These are phyloP conservation scores for Sebastolobus altivelis DNA, from an alignment of 2,797 vertebrate genomes.

Conservation along the genomic window DNA sequence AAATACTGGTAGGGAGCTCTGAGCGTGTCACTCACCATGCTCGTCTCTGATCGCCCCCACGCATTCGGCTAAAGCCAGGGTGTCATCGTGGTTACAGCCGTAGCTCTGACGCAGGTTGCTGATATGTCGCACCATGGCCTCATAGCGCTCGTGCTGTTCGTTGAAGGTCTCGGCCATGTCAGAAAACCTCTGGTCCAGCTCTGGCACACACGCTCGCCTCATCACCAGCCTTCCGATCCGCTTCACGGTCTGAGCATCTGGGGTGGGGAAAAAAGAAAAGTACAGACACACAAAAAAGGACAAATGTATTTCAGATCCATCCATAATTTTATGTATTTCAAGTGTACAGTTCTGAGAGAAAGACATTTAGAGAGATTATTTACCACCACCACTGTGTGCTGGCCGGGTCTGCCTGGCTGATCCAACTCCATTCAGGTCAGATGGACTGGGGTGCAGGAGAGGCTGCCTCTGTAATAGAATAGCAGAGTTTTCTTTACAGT, in stretches of 20 bases:
- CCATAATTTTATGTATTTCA: not conserved
- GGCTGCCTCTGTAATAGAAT: slow-evolving; percentile 77
- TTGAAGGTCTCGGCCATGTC: slow-evolving; percentile 84
- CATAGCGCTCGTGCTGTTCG: slow-evolving; percentile 78
- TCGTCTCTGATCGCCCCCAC: slow-evolving; percentile 78
- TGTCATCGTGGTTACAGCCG: slow-evolving; percentile 47
- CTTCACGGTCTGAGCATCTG: slow-evolving; percentile 47
- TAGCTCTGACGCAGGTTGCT: slow-evolving; percentile 65
- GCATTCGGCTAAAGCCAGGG: slow-evolving; percentile 72
- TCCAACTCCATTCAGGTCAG: slow-evolving; percentile 48
- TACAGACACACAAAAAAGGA: not conserved
- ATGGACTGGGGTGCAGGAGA: slow-evolving; percentile 64
- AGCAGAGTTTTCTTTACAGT: slow-evolving; percentile 1
- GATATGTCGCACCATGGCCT: slow-evolving; percentile 71
- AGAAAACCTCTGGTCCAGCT: slow-evolving; percentile 80
- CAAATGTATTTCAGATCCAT: not conserved
- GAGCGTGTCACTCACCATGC: slow-evolving; percentile 72
- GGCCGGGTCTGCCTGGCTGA: slow-evolving; percentile 73
- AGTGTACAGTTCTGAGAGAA: not conserved
- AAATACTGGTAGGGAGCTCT: slow-evolving; percentile 1
- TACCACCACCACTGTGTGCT: slow-evolving; percentile 61
- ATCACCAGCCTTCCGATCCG: slow-evolving; percentile 65
- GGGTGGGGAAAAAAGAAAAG: not conserved
- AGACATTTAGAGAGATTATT: not conserved
- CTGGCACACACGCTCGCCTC: slow-evolving; percentile 73